These are phyloP conservation scores for Dicentrarchus labrax DNA, from an alignment of 2,113 vertebrate genomes.

Conservation along the genomic window DNA sequence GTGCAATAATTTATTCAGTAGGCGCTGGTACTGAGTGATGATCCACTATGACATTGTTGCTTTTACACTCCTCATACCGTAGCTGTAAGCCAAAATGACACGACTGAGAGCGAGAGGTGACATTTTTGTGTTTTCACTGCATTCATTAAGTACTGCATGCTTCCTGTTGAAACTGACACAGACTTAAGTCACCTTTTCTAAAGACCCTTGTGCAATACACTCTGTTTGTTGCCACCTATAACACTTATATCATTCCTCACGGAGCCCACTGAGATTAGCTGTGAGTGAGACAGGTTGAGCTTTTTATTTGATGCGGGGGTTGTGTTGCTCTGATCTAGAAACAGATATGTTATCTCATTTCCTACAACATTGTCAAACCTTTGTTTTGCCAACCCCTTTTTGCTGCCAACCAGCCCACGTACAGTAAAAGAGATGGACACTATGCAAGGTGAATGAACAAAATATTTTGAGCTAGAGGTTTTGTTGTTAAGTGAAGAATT, in stretches of 20 bases:
- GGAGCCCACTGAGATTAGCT: conserved; percentile 34
- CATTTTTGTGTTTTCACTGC: conserved; percentile 4
- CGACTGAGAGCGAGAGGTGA: conserved; percentile 11
- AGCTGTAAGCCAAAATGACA: conserved; percentile 51
- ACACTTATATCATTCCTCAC: conserved; percentile 32
- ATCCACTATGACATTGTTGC: conserved; percentile 44
- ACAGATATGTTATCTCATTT: conserved; percentile 1
- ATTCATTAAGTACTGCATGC: conserved; percentile 18
- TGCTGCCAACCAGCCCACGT: conserved; percentile 23
- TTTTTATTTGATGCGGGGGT: background rate
- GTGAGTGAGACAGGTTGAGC: conserved; percentile 4
- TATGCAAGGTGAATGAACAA: conserved; percentile 63
- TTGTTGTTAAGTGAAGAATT: conserved; percentile 30
- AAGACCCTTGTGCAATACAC: conserved; percentile 38
- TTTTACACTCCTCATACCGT: conserved; percentile 30
- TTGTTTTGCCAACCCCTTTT: background rate
- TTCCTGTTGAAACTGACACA: conserved; percentile 17
- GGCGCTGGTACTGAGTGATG: conserved; percentile 32
- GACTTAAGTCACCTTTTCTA: conserved; percentile 10
- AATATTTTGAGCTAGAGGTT: conserved; percentile 3
- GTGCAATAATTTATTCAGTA: conserved; percentile 63
- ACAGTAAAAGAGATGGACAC: conserved; percentile 46
- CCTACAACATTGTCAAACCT: background rate
- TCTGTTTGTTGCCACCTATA: conserved; percentile 2
- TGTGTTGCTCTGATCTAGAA: conserved; percentile 13